Percentiles rank a stretch among this genome's conserved stretches.
phyloP scores from a whole-genome alignment of 2,113 vertebrate genomes.

The Cichladusa arquata region DNA sequence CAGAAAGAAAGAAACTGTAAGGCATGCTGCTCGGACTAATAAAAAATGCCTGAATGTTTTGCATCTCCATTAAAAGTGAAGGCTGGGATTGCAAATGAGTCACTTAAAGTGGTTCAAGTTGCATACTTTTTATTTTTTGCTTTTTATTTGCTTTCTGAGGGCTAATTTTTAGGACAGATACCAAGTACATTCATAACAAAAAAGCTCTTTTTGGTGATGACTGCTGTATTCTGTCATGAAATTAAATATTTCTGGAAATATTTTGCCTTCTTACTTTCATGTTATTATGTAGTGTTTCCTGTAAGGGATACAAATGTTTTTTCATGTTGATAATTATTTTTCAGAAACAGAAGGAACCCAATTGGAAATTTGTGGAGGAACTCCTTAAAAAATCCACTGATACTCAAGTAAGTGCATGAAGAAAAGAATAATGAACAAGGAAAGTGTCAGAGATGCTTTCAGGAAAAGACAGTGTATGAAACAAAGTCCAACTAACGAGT shows the following conservation, averaged over 20 bases:
- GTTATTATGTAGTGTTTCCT: not conserved
- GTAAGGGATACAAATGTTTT: not conserved
- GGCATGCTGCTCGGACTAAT: not conserved
- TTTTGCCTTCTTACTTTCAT: not conserved
- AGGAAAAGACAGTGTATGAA: not conserved
- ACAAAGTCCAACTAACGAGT: not conserved
- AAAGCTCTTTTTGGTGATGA: not conserved
- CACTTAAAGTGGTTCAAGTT: not conserved
- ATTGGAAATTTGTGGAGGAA: slow-evolving; percentile 89
- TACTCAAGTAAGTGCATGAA: slow-evolving; percentile 78
- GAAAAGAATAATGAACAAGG: not conserved
- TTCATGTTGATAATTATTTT: slow-evolving; percentile 37
- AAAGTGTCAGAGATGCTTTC: not conserved
- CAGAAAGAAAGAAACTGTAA: not conserved
- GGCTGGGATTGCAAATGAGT: not conserved
- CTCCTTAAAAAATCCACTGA: slow-evolving; percentile 83
- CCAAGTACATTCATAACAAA: not conserved
- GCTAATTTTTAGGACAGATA: not conserved
- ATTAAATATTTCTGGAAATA: not conserved
- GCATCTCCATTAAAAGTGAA: not conserved
- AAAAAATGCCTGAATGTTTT: not conserved
- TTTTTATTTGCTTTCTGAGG: not conserved
- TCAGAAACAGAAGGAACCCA: slow-evolving; percentile 83
- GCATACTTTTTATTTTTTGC: not conserved
- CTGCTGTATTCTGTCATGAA: not conserved